These are phyloP conservation scores for Neolamprologus falcicula DNA, from an alignment of 2,113 vertebrate species.

Conservation along the genomic window DNA sequence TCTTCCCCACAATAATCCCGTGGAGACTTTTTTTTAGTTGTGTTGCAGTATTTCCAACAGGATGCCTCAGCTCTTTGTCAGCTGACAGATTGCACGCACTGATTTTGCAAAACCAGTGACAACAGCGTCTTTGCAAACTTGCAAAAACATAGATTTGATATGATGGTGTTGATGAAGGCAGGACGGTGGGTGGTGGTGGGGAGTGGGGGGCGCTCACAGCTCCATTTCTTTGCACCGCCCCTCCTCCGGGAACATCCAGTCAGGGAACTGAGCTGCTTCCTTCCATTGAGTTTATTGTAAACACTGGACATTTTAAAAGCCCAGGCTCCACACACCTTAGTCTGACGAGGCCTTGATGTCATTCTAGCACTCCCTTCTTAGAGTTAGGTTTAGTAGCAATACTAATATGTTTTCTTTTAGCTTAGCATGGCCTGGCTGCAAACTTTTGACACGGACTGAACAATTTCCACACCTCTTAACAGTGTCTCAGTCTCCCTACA, in stretches of 20 bases:
- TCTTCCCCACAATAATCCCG: neutral
- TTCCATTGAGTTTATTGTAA: constrained; percentile 22
- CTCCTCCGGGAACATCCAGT: constrained; percentile 26
- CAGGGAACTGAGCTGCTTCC: constrained; percentile 46
- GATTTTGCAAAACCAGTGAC: neutral
- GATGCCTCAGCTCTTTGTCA: neutral
- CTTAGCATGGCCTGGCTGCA: neutral
- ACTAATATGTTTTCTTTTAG: neutral
- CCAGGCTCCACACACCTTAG: neutral
- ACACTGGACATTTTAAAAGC: constrained; percentile 27
- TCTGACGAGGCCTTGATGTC: neutral
- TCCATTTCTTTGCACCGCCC: constrained; percentile 24
- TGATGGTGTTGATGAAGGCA: neutral
- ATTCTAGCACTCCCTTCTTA: neutral
- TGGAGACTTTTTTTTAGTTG: neutral
- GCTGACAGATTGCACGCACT: neutral
- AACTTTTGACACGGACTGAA: neutral
- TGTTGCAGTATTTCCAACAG: neutral
- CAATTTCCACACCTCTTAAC: neutral
- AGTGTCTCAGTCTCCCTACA: neutral
- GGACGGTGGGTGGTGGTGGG: neutral
- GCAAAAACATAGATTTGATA: neutral
- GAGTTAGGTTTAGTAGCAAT: neutral
- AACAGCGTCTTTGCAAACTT: neutral
- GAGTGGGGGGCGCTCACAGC: constrained; percentile 15